Base-by-base conservation (phyloP, 2,888 invertebrate genomes). In the Nycteola revayana region DNA sequence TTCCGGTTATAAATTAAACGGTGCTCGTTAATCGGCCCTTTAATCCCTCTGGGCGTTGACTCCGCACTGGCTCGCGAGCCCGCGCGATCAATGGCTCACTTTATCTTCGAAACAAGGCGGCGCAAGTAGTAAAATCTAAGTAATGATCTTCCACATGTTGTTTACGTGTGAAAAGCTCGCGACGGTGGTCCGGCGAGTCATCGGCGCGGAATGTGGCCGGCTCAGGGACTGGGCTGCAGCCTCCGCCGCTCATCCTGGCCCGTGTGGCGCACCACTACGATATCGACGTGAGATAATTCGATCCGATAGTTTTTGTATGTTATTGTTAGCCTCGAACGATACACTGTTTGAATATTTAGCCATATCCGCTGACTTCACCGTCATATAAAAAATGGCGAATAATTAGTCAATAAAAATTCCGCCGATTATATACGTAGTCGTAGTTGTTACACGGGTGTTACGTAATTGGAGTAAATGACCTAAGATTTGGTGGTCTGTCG, bases 401-500 rank as follows among this genome's bases (percentile, higher is more conserved):
- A 87, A 87, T 87, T 87, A 87, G 85, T 84, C 85, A 83, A 88
- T 88, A 87, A 86, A 88, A 87, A 87, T 88, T 87, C 88, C 84
- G 76, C 63, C 83, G 82, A 85, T 88, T 86, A 83, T 83, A 78
- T 75, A 71, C 75, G 60, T 66, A 65, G 65, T 66, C 69, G 48
- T 60, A 73, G 75, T 77, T 71, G 80, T 83, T 84, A 84, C 83
- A 83, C 81, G 82, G 76, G 77, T 75, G 84, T 88, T 88, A 77
- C 87, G 87, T 85, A 87, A 88, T 80, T 84, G 82, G 82, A 85
- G 87, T 88, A 85, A 87, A 88, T 54, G 88, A 87, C 86, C 87
- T 78, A 70, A 70, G 76, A 77, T 68, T 64, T 74, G 70, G 71
- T 79, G 81, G 70, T 71, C 66, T 60, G 68, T n/a, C 68, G 82